These are phyloP conservation scores for Malthinus flaveolus DNA, from an alignment of 2,888 invertebrate species.

Conservation along the genomic window DNA sequence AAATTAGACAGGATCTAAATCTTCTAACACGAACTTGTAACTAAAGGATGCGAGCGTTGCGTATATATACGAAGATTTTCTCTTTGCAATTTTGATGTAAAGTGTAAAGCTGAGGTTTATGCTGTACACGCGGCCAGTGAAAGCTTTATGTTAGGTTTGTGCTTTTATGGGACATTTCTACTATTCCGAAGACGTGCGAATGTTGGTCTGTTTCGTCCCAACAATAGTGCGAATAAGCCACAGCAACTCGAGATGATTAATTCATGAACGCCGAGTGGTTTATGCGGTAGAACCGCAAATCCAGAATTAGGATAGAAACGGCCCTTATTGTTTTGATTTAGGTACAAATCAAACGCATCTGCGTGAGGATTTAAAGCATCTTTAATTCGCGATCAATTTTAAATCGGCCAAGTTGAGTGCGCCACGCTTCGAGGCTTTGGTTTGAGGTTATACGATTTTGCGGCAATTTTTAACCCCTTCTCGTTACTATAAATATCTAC, in stretches of 20 bases:
- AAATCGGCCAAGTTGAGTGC: too few species aligned
- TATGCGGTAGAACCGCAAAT: slow-evolving; percentile 51
- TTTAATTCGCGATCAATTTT: slow-evolving; percentile 9
- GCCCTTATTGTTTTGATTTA: slow-evolving; percentile 46
- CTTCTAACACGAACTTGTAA: slow-evolving; percentile 14
- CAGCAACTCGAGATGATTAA: slow-evolving; percentile 53
- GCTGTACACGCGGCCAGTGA: slow-evolving; percentile 32
- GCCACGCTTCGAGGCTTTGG: too few species aligned
- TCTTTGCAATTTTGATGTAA: slow-evolving; percentile 29
- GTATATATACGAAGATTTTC: slow-evolving; percentile 5
- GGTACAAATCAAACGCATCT: slow-evolving; percentile 29
- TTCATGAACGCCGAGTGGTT: slow-evolving; percentile 53
- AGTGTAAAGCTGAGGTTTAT: slow-evolving; percentile 33
- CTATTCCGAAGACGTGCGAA: slow-evolving; percentile 30
- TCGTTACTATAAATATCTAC: slow-evolving; percentile 11
- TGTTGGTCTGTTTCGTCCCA: slow-evolving; percentile 28
- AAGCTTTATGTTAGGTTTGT: slow-evolving; percentile 33
- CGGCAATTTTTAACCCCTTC: not conserved
- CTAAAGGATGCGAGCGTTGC: slow-evolving; percentile 11
- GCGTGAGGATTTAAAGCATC: slow-evolving; percentile 22
- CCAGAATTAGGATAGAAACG: slow-evolving; percentile 52
- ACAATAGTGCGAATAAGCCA: slow-evolving; percentile 45
- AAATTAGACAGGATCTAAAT: slow-evolving; percentile 26
- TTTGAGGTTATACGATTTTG: too few species aligned
- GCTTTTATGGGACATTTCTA: slow-evolving; percentile 30